These are phyloP conservation scores for Aspidiotus destructor DNA, from an alignment of 2,888 invertebrate species.

Conservation along the genomic window DNA sequence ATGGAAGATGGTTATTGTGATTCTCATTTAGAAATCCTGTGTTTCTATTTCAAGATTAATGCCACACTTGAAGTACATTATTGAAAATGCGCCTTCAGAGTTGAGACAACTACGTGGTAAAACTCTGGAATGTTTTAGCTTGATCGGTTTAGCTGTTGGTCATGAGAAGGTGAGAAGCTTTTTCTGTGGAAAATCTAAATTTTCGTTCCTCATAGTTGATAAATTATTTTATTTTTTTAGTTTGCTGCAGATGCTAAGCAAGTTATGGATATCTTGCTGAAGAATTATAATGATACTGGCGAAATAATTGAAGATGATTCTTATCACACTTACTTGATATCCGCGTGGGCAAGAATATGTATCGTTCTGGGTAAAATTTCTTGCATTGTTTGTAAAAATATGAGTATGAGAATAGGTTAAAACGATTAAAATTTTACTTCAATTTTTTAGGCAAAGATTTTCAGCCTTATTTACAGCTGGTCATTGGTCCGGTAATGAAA, in stretches of 20 bases:
- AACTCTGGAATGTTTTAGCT: constrained; percentile 96
- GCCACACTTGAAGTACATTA: constrained; percentile 93
- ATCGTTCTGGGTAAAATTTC: constrained; percentile 62
- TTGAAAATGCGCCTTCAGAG: constrained; percentile 83
- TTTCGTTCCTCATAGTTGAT: background rate
- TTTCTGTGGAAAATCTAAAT: constrained; percentile 9
- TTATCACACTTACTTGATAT: constrained; percentile 93
- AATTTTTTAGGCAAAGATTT: constrained; percentile 59
- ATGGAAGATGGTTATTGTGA: no score
- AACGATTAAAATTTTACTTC: constrained; percentile 34
- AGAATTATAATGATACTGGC: constrained; percentile 54
- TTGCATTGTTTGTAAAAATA: background rate
- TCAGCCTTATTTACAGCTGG: constrained; percentile 81
- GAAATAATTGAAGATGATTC: constrained; percentile 89
- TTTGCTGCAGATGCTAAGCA: constrained; percentile 86
- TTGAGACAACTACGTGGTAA: constrained; percentile 88
- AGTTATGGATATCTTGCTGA: constrained; percentile 84
- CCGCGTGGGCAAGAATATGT: constrained; percentile 98
- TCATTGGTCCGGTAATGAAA: constrained; percentile 89
- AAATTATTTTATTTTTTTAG: constrained; percentile 40
- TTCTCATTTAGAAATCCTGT: background rate
- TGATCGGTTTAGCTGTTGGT: constrained; percentile 65
- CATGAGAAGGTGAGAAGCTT: constrained; percentile 41
- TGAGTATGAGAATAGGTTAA: background rate
- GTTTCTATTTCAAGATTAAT: constrained; percentile 49